A percentile compares a stretch with the other conserved stretches of the same genome.
Conservation (phyloP, 1,140 invertebrate species). For the Drosophila carrolli region DNA sequence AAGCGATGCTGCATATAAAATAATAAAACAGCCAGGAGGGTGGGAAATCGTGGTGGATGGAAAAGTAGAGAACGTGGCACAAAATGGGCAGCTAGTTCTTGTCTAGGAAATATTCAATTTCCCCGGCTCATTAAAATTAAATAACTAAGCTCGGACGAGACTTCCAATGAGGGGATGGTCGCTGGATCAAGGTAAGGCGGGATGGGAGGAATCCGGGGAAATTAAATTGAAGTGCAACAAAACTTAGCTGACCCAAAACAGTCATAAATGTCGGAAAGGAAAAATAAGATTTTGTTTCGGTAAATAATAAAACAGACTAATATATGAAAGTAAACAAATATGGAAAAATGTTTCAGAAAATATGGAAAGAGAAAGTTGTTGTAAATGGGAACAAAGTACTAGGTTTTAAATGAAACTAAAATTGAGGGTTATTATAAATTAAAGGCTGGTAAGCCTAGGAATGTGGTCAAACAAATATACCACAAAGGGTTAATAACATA, state of each 20-base stretch:
- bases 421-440: too few species aligned
- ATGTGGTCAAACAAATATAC: too few species aligned
- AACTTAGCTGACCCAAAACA: constrained; percentile 4
- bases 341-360: background rate
- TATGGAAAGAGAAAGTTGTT: too few species aligned
- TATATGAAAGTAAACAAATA: background rate
- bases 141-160: constrained; percentile 55
- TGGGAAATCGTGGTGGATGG: background rate
- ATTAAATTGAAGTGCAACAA: constrained; percentile 22
- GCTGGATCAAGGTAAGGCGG: background rate
- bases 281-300: background rate
- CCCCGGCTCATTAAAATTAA: constrained; percentile 78
- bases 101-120: constrained; percentile 75
- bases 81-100: constrained; percentile 44
- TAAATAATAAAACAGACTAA: background rate
- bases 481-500: too few species aligned
- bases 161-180: background rate
- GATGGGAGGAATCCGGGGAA: background rate
- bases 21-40: constrained; percentile 49
- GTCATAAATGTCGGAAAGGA: constrained; percentile 1
- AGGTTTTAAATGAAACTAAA: too few species aligned
- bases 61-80: constrained; percentile 22
- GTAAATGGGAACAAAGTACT: too few species aligned
- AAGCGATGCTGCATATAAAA: constrained; percentile 62
- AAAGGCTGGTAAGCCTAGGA: too few species aligned